Evolutionary conservation across 2,113 vertebrate genomes (phyloP).

Genomic region (Ciconia maguari): DNA sequence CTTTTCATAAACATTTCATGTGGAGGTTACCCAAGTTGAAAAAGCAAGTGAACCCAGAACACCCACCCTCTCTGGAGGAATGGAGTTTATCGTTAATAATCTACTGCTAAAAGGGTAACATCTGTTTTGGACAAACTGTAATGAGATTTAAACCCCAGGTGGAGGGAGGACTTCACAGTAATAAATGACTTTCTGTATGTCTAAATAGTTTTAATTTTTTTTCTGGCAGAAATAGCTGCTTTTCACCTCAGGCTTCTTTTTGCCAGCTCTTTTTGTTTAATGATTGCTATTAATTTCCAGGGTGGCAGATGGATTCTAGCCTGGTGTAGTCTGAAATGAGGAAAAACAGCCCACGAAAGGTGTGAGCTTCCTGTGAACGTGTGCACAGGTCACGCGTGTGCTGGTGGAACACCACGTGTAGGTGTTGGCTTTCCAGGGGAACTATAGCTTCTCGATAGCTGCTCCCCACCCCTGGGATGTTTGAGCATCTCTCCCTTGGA

Average conservation of each 20-base stretch:
- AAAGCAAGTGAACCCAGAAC: slow-evolving; percentile 42
- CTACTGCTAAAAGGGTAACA: slow-evolving; percentile 78
- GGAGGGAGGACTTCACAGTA: slow-evolving; percentile 72
- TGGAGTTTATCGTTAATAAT: slow-evolving; percentile 75
- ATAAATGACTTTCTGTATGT: slow-evolving; percentile 72
- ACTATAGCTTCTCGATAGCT: background rate
- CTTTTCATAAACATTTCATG: background rate
- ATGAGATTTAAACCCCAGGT: slow-evolving; percentile 79
- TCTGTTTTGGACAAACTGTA: slow-evolving; percentile 79
- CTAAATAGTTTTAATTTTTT: slow-evolving; percentile 79
- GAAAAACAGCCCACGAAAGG: slow-evolving; percentile 46
- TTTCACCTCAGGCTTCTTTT: slow-evolving; percentile 64
- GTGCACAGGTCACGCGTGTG: background rate
- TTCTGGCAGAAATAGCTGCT: slow-evolving; percentile 72
- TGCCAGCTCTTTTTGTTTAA: slow-evolving; percentile 72
- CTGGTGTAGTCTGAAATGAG: slow-evolving; percentile 48
- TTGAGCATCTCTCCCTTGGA: background rate
- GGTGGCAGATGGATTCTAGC: slow-evolving; percentile 70
- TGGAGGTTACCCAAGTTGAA: slow-evolving; percentile 40
- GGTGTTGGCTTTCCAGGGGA: background rate
- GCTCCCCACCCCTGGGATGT: background rate
- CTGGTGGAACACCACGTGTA: background rate
- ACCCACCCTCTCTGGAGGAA: slow-evolving; percentile 59
- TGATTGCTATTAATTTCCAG: slow-evolving; percentile 78
- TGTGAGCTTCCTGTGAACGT: background rate